Conservation (phyloP, 1,140 invertebrate species). For the Caerostris extrusa region DNA sequence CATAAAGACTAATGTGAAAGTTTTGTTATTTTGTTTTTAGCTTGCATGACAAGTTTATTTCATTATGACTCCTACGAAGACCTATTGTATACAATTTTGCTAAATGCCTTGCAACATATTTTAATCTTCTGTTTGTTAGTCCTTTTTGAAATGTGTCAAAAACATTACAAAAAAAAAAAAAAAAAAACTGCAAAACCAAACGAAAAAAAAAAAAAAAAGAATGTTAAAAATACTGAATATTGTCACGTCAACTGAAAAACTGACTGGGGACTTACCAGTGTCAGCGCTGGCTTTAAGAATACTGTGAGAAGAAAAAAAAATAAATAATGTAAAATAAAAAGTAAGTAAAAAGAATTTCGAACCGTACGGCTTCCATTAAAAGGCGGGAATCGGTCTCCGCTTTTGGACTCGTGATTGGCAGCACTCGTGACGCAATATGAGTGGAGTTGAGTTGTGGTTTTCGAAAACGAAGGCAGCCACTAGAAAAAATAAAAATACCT, state of each 20-base stretch:
- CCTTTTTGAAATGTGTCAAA: background rate
- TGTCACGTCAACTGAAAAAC: background rate
- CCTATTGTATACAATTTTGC: background rate
- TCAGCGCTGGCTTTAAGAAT: slow-evolving; percentile 8
- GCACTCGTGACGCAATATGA: slow-evolving; percentile 58
- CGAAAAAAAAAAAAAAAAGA: background rate
- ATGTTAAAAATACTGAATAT: background rate
- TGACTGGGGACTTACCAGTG: slow-evolving; percentile 23
- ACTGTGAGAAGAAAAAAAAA: background rate
- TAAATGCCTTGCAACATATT: background rate
- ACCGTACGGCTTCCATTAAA: background rate
- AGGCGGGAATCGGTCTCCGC: slow-evolving; percentile 24
- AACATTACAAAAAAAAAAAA: background rate
- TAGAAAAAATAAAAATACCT: slow-evolving; percentile 43
- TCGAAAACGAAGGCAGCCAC: slow-evolving; percentile 18
- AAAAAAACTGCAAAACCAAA: background rate
- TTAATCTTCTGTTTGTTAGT: background rate
- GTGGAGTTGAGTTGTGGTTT: slow-evolving; percentile 68
- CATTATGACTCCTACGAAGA: background rate
- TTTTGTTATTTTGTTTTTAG: too few species aligned
- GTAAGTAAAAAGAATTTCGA: background rate
- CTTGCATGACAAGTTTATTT: background rate
- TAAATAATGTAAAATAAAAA: background rate
- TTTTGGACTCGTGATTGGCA: slow-evolving; percentile 54
- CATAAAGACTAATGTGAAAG: too few species aligned